Evolutionary conservation across 2,113 vertebrate genomes (phyloP).

Genomic region (Notechis scutatus): DNA sequence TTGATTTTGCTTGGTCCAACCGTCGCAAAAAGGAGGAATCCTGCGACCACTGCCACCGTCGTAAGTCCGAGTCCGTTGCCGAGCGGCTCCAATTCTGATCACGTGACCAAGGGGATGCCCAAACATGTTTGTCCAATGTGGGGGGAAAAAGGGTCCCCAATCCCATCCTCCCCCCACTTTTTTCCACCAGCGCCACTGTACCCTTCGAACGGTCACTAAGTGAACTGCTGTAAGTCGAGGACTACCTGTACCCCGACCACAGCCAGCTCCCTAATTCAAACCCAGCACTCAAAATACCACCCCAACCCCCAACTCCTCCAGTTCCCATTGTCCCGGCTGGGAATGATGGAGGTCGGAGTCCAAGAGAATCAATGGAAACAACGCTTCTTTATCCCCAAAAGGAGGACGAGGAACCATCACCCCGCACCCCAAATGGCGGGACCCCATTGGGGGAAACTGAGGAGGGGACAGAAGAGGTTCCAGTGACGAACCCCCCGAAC

Average conservation of each 20-base stretch:
- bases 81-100: not conserved
- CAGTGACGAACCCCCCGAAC: not conserved
- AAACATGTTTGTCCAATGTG: not conserved
- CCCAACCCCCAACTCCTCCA: not conserved
- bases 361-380: not conserved
- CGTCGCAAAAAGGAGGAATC: not conserved
- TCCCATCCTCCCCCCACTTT: too few relatives aligned
- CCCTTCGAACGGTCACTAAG: not conserved
- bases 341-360: not conserved
- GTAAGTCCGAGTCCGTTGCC: not conserved
- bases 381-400: not conserved
- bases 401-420: not conserved
- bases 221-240: not conserved
- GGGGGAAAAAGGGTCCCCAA: too few relatives aligned
- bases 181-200: too few relatives aligned
- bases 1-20: not conserved
- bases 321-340: not conserved
- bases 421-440: not conserved
- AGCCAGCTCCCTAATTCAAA: not conserved
- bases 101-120: not conserved
- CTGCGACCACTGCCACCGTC: rapidly evolving
- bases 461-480: not conserved
- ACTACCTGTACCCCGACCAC: not conserved
- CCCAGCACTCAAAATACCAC: not conserved
- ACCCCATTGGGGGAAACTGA: not conserved